phyloP scores from a whole-genome alignment of 2,113 vertebrate species.

The Chamaetylas fuelleborni region DNA sequence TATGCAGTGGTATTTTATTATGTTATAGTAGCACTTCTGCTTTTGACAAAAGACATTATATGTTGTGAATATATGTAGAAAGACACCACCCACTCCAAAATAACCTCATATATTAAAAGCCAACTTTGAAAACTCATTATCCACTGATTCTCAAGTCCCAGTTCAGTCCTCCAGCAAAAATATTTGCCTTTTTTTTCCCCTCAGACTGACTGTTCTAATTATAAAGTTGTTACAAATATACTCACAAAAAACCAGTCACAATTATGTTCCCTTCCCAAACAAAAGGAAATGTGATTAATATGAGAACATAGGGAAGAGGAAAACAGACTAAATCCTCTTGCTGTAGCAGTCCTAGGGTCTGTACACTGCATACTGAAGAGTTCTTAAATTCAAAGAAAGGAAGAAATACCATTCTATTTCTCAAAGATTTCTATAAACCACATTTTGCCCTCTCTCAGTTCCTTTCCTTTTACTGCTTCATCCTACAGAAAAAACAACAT shows the following conservation, averaged over 20 bases:
- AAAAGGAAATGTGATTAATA: background rate
- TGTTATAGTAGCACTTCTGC: background rate
- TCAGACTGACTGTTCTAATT: background rate
- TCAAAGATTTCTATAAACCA: background rate
- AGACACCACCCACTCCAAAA: background rate
- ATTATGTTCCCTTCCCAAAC: background rate
- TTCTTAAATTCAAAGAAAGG: background rate
- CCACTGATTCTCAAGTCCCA: background rate
- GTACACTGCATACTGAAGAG: background rate
- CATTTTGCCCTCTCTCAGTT: background rate
- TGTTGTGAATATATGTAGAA: background rate
- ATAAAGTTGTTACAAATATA: background rate
- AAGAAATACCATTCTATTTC: background rate
- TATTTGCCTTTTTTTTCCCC: background rate
- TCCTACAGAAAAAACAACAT: background rate
- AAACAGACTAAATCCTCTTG: background rate
- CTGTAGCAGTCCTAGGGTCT: background rate
- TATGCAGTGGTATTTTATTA: background rate
- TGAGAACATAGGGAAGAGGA: rapidly evolving
- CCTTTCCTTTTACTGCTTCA: background rate
- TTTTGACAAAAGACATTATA: background rate
- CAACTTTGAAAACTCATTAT: background rate
- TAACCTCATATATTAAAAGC: background rate
- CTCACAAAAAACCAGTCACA: background rate
- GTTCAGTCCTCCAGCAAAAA: background rate